These are phyloP conservation scores for Schizothorax lantsangensis DNA, from an alignment of 2,797 vertebrate species.

Conservation along the genomic window DNA sequence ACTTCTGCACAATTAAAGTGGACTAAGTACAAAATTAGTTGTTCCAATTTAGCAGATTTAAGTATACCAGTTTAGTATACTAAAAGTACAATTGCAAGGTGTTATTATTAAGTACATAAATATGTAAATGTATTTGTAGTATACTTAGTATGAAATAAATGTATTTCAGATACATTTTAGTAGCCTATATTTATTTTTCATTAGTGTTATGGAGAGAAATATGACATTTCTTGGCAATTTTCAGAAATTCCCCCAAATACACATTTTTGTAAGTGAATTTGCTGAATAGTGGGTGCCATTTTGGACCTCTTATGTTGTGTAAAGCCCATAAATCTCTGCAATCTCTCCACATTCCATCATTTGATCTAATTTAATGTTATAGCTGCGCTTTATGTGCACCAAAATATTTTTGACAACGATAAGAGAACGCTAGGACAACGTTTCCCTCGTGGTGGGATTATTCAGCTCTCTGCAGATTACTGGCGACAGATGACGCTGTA, in stretches of 20 bases:
- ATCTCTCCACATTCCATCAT: constrained; percentile 13
- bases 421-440: background rate
- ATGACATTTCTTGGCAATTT: background rate
- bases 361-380: constrained; percentile 13
- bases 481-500: constrained; percentile 43
- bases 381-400: constrained; percentile 1
- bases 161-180: background rate
- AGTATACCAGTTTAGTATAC: background rate
- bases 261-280: background rate
- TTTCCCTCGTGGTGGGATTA: constrained; percentile 25
- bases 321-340: background rate
- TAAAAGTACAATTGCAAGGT: background rate
- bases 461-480: constrained; percentile 23
- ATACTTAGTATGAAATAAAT: background rate
- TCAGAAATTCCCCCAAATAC: background rate
- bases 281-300: background rate
- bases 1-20: background rate
- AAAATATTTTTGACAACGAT: constrained; percentile 31
- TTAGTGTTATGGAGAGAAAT: background rate
- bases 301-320: background rate
- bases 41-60: background rate
- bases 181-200: background rate
- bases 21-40: background rate
- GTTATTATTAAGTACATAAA: background rate
- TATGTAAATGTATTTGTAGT: background rate